These are phyloP conservation scores for Ochotona curzoniae DNA, from an alignment of 2,113 vertebrate genomes.

Conservation along the genomic window DNA sequence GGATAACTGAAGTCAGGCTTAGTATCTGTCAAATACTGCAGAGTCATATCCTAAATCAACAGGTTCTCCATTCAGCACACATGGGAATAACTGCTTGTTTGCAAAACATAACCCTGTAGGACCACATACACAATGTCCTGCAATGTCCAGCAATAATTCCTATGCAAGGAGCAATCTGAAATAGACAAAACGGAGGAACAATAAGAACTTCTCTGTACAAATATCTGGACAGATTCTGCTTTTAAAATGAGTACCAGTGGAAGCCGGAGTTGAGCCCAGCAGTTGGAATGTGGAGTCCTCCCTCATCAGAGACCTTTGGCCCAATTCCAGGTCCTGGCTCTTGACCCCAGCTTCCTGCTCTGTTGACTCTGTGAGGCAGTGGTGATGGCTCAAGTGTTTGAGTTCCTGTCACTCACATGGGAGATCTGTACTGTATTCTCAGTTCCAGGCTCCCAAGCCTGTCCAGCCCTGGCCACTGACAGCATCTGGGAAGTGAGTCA, in stretches of 20 bases:
- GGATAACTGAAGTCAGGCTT: not conserved
- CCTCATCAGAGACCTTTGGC: no score
- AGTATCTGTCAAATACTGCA: not conserved
- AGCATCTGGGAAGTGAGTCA: no score
- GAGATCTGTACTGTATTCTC: no score
- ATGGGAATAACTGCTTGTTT: not conserved
- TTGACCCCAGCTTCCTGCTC: no score
- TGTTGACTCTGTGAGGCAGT: no score
- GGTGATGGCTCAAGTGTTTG: no score
- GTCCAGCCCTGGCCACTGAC: no score
- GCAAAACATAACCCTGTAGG: not conserved
- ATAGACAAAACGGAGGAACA: not conserved
- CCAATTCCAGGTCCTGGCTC: no score
- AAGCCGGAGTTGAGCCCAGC: no score
- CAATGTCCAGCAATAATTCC: not conserved
- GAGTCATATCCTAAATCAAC: not conserved
- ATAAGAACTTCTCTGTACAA: not conserved
- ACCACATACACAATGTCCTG: not conserved
- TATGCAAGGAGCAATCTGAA: not conserved
- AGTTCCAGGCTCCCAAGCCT: no score
- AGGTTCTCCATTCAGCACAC: constrained; percentile 2
- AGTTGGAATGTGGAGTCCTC: no score
- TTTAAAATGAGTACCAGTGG: not conserved
- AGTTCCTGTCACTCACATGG: no score
- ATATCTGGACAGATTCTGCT: not conserved